Evolutionary conservation across 1,140 invertebrate genomes (phyloP).

Genomic region (Harlomillsia oculata): DNA sequence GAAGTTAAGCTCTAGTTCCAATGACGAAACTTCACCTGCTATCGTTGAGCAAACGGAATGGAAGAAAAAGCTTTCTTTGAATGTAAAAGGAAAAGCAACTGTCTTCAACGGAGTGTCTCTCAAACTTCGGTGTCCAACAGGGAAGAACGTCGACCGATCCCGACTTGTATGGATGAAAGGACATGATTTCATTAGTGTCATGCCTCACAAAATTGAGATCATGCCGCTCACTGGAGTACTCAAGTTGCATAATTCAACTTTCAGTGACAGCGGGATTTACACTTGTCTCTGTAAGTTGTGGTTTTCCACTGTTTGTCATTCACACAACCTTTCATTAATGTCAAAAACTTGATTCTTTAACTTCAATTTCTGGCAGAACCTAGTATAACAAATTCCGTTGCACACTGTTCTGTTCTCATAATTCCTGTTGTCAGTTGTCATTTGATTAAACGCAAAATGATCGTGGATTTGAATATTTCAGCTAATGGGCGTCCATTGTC

Average conservation of each 20-base stretch:
- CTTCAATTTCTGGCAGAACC: not conserved
- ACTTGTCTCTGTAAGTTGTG: conserved; percentile 61
- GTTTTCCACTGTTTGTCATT: too few species aligned
- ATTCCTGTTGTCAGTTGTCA: too few species aligned
- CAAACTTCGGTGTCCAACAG: conserved; percentile 66
- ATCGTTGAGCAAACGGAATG: conserved; percentile 69
- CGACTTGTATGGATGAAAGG: conserved; percentile 74
- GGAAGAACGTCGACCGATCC: conserved; percentile 32
- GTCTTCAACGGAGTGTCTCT: conserved; percentile 75
- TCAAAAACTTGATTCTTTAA: not conserved
- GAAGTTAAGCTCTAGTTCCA: too few species aligned
- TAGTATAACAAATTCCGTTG: too few species aligned
- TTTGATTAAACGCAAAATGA: too few species aligned
- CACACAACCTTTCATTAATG: not conserved
- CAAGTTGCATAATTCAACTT: conserved; percentile 63
- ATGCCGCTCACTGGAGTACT: conserved; percentile 78
- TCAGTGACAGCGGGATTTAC: conserved; percentile 68
- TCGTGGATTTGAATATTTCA: conserved; percentile 1
- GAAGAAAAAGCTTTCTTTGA: conserved; percentile 61
- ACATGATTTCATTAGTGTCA: conserved; percentile 51
- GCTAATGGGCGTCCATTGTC: conserved; percentile 35
- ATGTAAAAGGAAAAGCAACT: conserved; percentile 71
- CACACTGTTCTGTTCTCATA: too few species aligned
- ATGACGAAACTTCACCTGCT: too few species aligned
- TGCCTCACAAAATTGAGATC: conserved; percentile 64